Percentiles rank a stretch among this genome's conserved stretches.
phyloP scores from a whole-genome alignment of 2,888 invertebrate genomes.

The Sycophila texana region DNA sequence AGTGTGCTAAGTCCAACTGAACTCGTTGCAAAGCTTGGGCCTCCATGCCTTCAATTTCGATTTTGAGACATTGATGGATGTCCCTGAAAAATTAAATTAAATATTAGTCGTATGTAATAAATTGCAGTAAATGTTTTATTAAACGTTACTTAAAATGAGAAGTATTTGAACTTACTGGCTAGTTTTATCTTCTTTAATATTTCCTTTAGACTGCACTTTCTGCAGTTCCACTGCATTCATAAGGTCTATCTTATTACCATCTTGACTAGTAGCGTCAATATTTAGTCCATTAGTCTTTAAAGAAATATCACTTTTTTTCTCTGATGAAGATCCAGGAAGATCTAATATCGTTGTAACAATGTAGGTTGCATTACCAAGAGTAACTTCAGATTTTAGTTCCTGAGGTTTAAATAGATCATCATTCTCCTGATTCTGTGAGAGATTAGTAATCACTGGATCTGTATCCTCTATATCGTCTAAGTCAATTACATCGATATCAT shows the following conservation, averaged over 20 bases:
- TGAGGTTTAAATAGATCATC: slow-evolving; percentile 59
- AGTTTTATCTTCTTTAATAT: too few relatives aligned
- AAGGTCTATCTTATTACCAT: slow-evolving; percentile 69
- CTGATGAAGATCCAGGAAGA: slow-evolving; percentile 53
- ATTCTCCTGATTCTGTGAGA: background rate
- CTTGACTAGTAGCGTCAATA: slow-evolving; percentile 60
- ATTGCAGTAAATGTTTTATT: background rate
- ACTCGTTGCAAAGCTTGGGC: slow-evolving; percentile 66
- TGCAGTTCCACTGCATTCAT: slow-evolving; percentile 71
- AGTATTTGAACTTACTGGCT: background rate
- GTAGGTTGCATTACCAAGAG: slow-evolving; percentile 68
- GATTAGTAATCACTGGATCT: background rate
- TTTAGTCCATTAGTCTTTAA: slow-evolving; percentile 54
- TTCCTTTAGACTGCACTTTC: slow-evolving; percentile 62
- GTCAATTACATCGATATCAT: background rate
- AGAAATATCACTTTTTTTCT: slow-evolving; percentile 51
- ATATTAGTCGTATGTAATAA: background rate
- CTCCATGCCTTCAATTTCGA: slow-evolving; percentile 71
- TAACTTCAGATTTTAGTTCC: slow-evolving; percentile 66
- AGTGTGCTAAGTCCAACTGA: slow-evolving; percentile 67
- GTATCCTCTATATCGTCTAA: background rate
- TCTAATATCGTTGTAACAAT: slow-evolving; percentile 69
- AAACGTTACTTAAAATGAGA: background rate
- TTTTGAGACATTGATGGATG: slow-evolving; percentile 69
- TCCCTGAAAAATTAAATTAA: slow-evolving; percentile 16